phyloP scores from a whole-genome alignment of 1,140 invertebrate genomes.

The Orius laevigatus region DNA sequence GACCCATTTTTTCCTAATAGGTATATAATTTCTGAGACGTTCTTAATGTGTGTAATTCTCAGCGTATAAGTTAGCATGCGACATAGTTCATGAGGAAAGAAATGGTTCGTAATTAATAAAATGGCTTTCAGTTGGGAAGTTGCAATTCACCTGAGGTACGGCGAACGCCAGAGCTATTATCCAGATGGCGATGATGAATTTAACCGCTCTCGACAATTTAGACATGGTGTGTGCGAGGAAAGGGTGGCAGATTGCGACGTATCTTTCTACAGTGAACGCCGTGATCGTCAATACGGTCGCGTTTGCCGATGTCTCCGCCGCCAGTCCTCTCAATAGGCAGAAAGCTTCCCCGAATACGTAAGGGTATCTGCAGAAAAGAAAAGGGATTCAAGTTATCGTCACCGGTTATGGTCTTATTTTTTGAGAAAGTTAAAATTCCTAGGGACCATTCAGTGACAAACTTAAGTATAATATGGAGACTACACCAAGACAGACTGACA shows the following conservation, averaged over 20 bases:
- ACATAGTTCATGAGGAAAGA: background rate
- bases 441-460: no score
- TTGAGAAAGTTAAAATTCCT: no score
- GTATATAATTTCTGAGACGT: no score
- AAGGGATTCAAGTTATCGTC: no score
- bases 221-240: constrained; percentile 74
- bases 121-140: background rate
- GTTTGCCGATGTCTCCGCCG: constrained; percentile 80
- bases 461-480: no score
- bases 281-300: constrained; percentile 86
- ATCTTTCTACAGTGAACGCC: constrained; percentile 87
- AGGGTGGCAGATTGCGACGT: constrained; percentile 87
- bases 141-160: constrained; percentile 37
- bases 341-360: constrained; percentile 75
- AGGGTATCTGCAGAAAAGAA: constrained; percentile 41
- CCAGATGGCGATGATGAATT: constrained; percentile 55
- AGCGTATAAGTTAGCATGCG: no score
- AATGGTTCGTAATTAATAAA: background rate
- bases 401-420: no score
- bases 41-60: no score
- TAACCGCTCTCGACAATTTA: constrained; percentile 51
- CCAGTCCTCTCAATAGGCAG: constrained; percentile 65
- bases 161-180: constrained; percentile 52
- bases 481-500: no score
- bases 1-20: no score